Evolutionary conservation across 1,140 invertebrate genomes (phyloP).

Genomic region (Polypedilum vanderplanki): DNA sequence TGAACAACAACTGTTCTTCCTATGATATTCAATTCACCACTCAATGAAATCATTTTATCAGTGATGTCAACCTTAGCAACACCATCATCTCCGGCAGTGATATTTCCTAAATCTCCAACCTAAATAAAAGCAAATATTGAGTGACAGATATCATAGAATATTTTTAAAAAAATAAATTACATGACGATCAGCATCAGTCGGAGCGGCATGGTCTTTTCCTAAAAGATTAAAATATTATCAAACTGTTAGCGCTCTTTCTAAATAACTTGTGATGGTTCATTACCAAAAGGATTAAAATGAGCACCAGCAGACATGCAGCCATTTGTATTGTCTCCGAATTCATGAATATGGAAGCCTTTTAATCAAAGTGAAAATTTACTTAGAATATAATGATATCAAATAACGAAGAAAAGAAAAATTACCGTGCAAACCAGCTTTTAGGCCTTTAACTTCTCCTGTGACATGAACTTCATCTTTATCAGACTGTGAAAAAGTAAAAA

Average conservation of each 20-base stretch:
- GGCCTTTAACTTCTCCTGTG: slow-evolving; percentile 62
- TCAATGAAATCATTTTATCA: slow-evolving; percentile 66
- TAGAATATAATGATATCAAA: not conserved
- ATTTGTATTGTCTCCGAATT: slow-evolving; percentile 95
- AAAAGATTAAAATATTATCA: slow-evolving; percentile 95
- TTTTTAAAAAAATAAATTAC: slow-evolving; percentile 33
- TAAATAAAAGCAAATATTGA: too few species aligned
- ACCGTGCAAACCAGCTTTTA: slow-evolving; percentile 59
- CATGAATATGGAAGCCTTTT: slow-evolving; percentile 87
- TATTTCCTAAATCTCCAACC: slow-evolving; percentile 86
- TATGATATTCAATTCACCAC: slow-evolving; percentile 71
- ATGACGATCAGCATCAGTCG: slow-evolving; percentile 65
- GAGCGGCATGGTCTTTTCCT: slow-evolving; percentile 78
- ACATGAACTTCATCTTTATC: slow-evolving; percentile 53
- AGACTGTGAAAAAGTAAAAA: slow-evolving; percentile 41
- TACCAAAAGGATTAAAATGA: slow-evolving; percentile 90
- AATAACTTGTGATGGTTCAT: too few species aligned
- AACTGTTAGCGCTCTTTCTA: too few species aligned
- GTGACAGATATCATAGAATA: too few species aligned
- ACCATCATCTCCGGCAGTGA: slow-evolving; percentile 63
- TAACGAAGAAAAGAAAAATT: not conserved
- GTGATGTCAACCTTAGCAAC: slow-evolving; percentile 68
- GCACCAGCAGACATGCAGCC: slow-evolving; percentile 92
- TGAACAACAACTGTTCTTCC: slow-evolving; percentile 88
- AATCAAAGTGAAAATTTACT: not conserved